These are phyloP conservation scores for Melanchra persicariae DNA, from an alignment of 2,888 invertebrate genomes.

Conservation along the genomic window DNA sequence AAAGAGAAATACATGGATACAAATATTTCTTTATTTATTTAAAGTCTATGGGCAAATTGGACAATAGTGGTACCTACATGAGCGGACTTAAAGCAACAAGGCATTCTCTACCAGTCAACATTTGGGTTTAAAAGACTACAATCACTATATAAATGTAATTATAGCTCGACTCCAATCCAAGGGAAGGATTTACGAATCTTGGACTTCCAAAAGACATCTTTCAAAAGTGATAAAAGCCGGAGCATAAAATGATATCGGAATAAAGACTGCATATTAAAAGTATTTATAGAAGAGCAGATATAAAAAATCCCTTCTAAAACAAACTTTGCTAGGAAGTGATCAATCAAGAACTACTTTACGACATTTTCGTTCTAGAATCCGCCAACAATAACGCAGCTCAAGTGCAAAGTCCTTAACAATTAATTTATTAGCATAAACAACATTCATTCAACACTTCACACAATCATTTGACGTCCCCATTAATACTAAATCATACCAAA, in stretches of 20 bases:
- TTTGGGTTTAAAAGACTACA: no score
- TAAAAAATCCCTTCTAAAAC: not conserved
- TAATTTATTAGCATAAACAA: slow-evolving; percentile 47
- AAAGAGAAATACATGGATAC: not conserved
- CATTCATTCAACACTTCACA: slow-evolving; percentile 51
- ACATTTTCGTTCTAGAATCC: slow-evolving; percentile 21
- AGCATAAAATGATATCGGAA: not conserved
- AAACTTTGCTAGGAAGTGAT: not conserved
- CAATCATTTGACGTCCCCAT: slow-evolving; percentile 50
- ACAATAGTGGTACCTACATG: no score
- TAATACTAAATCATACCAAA: slow-evolving; percentile 63
- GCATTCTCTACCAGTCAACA: no score
- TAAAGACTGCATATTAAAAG: not conserved
- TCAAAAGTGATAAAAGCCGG: not conserved
- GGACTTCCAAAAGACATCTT: no score
- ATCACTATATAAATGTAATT: no score
- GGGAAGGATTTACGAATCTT: not conserved
- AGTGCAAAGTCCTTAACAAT: slow-evolving; percentile 48
- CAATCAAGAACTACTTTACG: slow-evolving; percentile 27
- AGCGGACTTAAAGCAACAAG: no score
- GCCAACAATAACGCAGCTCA: not conserved
- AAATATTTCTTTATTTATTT: not conserved
- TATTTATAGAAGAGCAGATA: not conserved
- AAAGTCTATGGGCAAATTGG: no score
- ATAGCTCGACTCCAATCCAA: not conserved